Evolutionary conservation across 2,797 vertebrate genomes (phyloP), one percentile per base, ranked within the genome.

Genomic region (Bradypus variegatus): DNA sequence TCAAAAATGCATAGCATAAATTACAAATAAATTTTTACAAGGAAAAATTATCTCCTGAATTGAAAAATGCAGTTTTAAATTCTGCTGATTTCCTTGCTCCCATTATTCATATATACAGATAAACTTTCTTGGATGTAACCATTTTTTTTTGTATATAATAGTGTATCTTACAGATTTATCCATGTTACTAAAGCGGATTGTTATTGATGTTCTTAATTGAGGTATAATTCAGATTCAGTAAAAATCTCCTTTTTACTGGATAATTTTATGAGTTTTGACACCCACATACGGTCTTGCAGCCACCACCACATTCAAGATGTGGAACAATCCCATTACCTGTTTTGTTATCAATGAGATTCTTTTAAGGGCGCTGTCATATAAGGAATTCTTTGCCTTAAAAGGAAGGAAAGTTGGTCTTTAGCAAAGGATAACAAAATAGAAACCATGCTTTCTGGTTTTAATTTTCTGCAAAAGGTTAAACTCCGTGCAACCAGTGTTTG

Each of bases 371-470:
- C 60, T 48, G 33, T 77, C 13, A 1, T 67, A 58, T 62, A 55
- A 84, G 55, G 58, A 7, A 80, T 60, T 76, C 36, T 90, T 67
- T 85, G 60, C 53, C 76, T 86, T 91, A 53, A 83, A 87, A 89
- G 55, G 38, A 82, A 55, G 14, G 85, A 89, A 94, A 90, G n/a
- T 84, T 84, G 77, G 77, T 70, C 25, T 45, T 11, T 92, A 67
- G 73, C 62, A 92, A 92, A 89, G 45, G 75, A 88, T 91, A 73
- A 92, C 76, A 72, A 82, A 93, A 86, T 60, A 73, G 58, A 38
- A 76, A 48, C n/a, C 3, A n/a, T 0, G 10, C 45, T 82, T 36
- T 19, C 45, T 79, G 62, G 23, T 50, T 83, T 92, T 89, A 81
- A 90, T 29, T 78, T 89, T 86, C 73, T 90, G 78, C 53, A 69